These are phyloP conservation scores for Lithophane semibrunnea DNA, from an alignment of 2,888 invertebrate genomes.

Conservation along the genomic window DNA sequence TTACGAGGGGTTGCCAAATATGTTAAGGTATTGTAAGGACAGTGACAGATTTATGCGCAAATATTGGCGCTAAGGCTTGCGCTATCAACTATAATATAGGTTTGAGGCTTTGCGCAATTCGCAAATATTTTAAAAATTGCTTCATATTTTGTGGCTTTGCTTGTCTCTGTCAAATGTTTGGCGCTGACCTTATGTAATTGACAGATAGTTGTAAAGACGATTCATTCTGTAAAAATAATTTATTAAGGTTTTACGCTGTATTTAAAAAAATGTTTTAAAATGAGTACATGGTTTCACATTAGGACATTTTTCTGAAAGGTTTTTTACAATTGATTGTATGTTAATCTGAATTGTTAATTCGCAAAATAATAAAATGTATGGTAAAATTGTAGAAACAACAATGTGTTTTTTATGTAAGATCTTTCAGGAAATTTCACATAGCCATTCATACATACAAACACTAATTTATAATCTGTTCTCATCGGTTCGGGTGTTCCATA, in stretches of 20 bases:
- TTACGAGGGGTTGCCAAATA: slow-evolving; percentile 1
- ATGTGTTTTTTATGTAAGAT: slow-evolving; percentile 51
- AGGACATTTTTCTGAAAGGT: slow-evolving; percentile 60
- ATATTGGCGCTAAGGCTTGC: background rate
- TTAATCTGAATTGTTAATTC: slow-evolving; percentile 4
- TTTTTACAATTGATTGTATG: slow-evolving; percentile 18
- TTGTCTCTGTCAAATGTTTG: slow-evolving; percentile 22
- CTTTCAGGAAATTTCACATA: slow-evolving; percentile 62
- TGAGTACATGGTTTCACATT: slow-evolving; percentile 63
- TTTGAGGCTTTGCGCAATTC: background rate
- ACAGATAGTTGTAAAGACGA: background rate
- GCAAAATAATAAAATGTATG: background rate
- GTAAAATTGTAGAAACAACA: slow-evolving; percentile 3
- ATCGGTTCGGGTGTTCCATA: slow-evolving; percentile 72
- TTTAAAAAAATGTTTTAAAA: slow-evolving; percentile 40
- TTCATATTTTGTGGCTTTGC: slow-evolving; percentile 12
- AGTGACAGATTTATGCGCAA: slow-evolving; percentile 1
- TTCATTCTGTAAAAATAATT: slow-evolving; percentile 7
- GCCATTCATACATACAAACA: slow-evolving; percentile 59
- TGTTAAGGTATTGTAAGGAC: slow-evolving; percentile 25
- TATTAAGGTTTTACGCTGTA: slow-evolving; percentile 19
- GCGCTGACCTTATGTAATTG: slow-evolving; percentile 14
- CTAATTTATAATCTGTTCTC: slow-evolving; percentile 66
- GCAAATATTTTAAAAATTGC: slow-evolving; percentile 6
- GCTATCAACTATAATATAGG: too few relatives aligned